Evolutionary conservation across 2,797 vertebrate species (phyloP).

Genomic region (Clarias platycephalus): DNA sequence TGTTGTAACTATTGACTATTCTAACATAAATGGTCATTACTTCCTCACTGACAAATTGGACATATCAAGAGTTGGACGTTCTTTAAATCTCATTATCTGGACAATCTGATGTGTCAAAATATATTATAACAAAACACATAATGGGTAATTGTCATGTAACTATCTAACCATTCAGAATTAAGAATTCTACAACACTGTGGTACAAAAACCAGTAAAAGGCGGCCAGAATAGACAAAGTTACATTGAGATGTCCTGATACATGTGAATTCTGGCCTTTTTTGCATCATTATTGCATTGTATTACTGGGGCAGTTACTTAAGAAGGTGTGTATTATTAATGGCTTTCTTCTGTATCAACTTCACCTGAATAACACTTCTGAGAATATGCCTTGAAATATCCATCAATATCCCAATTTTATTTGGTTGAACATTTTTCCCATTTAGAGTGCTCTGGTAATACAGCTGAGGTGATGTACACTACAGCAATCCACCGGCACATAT

Average conservation of each 20-base stretch:
- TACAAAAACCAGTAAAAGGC: background rate
- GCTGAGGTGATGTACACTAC: background rate
- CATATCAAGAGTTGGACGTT: background rate
- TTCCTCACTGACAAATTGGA: background rate
- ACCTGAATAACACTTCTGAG: background rate
- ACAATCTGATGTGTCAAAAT: background rate
- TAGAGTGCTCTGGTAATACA: background rate
- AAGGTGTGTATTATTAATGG: background rate
- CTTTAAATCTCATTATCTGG: background rate
- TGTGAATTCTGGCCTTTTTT: background rate
- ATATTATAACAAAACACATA: background rate
- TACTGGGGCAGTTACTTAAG: background rate
- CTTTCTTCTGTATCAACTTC: background rate
- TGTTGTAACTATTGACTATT: no score
- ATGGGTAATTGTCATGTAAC: background rate
- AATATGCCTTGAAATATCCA: background rate
- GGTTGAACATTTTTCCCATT: constrained; percentile 5
- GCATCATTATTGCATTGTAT: background rate
- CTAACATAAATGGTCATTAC: no score
- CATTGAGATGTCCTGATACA: background rate
- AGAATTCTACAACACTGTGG: background rate
- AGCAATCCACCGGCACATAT: constrained; percentile 5
- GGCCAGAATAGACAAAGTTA: background rate
- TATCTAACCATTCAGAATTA: background rate
- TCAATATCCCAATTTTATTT: no score